Conservation (phyloP, 1,140 invertebrate species). For the Pseudomyrmex dendroicus region DNA sequence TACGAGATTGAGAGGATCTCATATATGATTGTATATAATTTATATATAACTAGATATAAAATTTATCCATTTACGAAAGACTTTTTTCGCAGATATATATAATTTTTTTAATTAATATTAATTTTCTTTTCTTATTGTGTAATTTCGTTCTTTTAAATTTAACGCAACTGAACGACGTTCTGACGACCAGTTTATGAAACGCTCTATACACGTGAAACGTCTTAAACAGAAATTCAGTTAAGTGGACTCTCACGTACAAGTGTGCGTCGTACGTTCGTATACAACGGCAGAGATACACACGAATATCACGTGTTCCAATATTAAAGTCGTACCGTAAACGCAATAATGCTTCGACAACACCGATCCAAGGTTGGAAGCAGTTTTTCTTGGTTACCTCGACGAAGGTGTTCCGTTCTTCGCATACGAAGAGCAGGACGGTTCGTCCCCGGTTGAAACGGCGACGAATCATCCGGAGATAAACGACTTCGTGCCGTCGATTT, state of each 20-base stretch:
- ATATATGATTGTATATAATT: too few species aligned
- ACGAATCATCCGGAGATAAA: conserved; percentile 54
- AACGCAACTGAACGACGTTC: neutral
- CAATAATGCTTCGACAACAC: conserved; percentile 60
- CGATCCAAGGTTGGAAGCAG: conserved; percentile 51
- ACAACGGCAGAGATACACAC: neutral
- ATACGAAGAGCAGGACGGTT: conserved; percentile 28
- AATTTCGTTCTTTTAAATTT: too few species aligned
- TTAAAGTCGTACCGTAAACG: conserved; percentile 47
- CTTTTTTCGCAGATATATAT: too few species aligned
- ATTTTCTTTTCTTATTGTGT: too few species aligned
- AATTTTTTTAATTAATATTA: too few species aligned
- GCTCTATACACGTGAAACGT: neutral
- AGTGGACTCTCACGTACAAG: neutral
- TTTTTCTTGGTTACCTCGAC: conserved; percentile 68
- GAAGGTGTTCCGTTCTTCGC: conserved; percentile 32
- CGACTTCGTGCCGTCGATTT: conserved; percentile 37
- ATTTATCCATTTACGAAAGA: too few species aligned
- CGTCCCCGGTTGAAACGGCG: conserved; percentile 2
- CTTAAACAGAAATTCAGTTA: conserved; percentile 10
- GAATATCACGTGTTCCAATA: conserved; percentile 46
- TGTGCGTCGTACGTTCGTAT: neutral
- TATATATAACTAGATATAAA: too few species aligned
- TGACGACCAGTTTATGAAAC: neutral
- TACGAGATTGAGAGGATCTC: too few species aligned